Conservation (phyloP, 2,888 invertebrate genomes). For the Eurytoma californica region DNA sequence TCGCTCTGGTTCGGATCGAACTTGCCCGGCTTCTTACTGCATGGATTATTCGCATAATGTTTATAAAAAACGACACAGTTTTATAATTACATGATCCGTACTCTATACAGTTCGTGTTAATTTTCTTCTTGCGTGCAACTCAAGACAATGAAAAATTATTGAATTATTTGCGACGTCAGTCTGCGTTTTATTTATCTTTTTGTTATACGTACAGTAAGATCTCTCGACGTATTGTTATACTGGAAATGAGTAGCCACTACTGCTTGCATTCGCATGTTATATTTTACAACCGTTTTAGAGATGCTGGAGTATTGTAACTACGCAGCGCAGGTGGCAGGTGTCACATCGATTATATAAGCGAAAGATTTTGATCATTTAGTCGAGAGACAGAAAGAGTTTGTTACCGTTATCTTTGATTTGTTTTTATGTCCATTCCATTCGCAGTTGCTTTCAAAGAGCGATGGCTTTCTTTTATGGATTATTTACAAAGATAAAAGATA, state of each 20-base stretch:
- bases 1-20: constrained; percentile 94
- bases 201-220: background rate
- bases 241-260: background rate
- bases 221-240: constrained; percentile 6
- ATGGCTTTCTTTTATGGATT: constrained; percentile 26
- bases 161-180: background rate
- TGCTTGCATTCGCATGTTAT: constrained; percentile 44
- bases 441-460: constrained; percentile 34
- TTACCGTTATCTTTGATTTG: constrained; percentile 16
- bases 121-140: constrained; percentile 4
- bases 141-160: background rate
- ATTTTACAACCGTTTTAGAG: background rate
- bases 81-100: background rate
- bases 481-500: constrained; percentile 39
- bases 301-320: background rate
- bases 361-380: background rate
- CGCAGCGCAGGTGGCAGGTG: background rate
- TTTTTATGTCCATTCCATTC: constrained; percentile 10
- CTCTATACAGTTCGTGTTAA: background rate
- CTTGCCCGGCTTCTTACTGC: constrained; percentile 81
- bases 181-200: background rate
- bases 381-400: constrained; percentile 15
- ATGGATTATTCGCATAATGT: constrained; percentile 63
- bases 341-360: background rate
- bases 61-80: constrained; percentile 1